These are phyloP conservation scores for Trimorus sp. DNA, from an alignment of 2,888 invertebrate species.

Conservation along the genomic window DNA sequence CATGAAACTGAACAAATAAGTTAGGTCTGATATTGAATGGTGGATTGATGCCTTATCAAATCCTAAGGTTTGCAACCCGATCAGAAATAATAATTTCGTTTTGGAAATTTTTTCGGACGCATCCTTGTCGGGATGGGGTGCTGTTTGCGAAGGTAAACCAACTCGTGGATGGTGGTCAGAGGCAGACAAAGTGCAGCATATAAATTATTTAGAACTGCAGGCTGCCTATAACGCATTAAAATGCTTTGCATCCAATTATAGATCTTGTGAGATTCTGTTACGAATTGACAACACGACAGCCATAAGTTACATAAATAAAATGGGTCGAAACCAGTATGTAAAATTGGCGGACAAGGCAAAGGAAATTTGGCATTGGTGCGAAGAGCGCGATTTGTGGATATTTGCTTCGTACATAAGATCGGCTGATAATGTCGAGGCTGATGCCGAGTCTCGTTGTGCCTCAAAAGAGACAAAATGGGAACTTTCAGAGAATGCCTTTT, in stretches of 20 bases:
- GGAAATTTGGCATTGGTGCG: conserved; percentile 48
- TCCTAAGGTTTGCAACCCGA: conserved; percentile 1
- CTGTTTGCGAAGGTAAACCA: conserved; percentile 1
- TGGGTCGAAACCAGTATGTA: conserved; percentile 38
- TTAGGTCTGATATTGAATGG: conserved; percentile 3
- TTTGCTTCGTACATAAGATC: conserved; percentile 40
- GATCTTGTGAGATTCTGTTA: conserved; percentile 50
- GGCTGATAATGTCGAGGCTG: conserved; percentile 52
- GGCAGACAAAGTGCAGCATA: conserved; percentile 26
- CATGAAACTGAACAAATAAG: conserved; percentile 2
- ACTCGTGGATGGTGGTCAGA: conserved; percentile 33
- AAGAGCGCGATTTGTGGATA: conserved; percentile 33
- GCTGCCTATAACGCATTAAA: conserved; percentile 48
- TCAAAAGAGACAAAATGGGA: conserved; percentile 56
- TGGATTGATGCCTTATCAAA: not conserved
- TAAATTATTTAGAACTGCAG: conserved; percentile 54
- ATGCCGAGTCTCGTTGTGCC: conserved; percentile 42
- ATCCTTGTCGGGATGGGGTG: conserved; percentile 47
- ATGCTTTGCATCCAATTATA: conserved; percentile 39
- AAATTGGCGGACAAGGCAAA: conserved; percentile 32
- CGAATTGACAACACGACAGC: conserved; percentile 61
- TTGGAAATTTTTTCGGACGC: conserved; percentile 52
- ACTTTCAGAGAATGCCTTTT: conserved; percentile 35
- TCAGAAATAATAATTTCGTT: not conserved
- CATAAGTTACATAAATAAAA: conserved; percentile 55